Conservation (phyloP, 2,113 vertebrate species). For the Condylura cristata region DNA sequence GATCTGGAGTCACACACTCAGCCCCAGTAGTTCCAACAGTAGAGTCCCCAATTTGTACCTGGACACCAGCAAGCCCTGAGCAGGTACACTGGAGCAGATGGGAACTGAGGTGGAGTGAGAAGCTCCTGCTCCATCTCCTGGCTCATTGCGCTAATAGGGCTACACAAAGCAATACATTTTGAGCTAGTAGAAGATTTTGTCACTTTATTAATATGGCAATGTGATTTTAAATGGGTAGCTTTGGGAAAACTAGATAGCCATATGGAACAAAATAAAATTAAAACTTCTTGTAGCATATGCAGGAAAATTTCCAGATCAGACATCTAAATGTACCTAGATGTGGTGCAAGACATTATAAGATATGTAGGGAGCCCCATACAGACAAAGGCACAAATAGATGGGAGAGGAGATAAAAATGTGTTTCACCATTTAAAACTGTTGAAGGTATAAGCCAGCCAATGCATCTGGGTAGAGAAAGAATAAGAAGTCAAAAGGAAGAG, state of each 20-base stretch:
- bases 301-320: not conserved
- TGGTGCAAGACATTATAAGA: not conserved
- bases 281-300: not conserved
- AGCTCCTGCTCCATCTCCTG: fast-evolving
- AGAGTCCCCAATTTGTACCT: not conserved
- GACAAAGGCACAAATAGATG: not conserved
- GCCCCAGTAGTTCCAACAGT: not conserved
- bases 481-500: not conserved
- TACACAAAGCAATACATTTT: fast-evolving
- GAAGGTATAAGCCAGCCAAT: not conserved
- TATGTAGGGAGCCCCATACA: not conserved
- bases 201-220: not conserved
- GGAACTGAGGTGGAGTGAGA: not conserved
- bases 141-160: not conserved
- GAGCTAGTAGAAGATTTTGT: not conserved
- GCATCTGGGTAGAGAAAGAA: not conserved
- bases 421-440: not conserved
- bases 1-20: not conserved
- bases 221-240: not conserved
- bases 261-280: not conserved
- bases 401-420: not conserved
- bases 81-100: not conserved
- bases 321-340: not conserved
- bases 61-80: not conserved
- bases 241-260: not conserved